phyloP scores from a whole-genome alignment of 2,888 invertebrate species.

The Drosophila kambysellisi region DNA sequence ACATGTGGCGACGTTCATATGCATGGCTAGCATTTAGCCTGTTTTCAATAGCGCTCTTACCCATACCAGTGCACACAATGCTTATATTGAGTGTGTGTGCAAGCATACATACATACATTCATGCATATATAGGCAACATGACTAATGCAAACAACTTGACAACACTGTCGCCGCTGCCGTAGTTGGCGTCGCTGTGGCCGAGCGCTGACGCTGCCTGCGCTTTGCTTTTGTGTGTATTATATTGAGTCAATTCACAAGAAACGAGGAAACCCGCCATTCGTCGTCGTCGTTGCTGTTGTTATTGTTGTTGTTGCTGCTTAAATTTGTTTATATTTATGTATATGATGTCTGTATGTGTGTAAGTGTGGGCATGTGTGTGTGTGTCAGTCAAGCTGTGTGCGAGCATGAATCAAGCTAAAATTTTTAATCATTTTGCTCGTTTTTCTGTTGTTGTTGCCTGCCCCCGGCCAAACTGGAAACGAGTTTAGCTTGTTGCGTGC shows the following conservation, averaged over 20 bases:
- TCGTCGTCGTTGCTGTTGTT: slow-evolving; percentile 44
- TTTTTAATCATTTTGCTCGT: slow-evolving; percentile 73
- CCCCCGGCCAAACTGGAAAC: slow-evolving; percentile 55
- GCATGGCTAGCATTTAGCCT: slow-evolving; percentile 42
- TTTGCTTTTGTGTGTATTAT: slow-evolving; percentile 60
- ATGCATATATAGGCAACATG: slow-evolving; percentile 48
- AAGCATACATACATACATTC: slow-evolving; percentile 13
- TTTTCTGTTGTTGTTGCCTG: slow-evolving; percentile 39
- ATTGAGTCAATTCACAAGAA: slow-evolving; percentile 82
- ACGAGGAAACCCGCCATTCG: slow-evolving; percentile 82
- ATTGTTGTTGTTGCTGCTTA: slow-evolving; percentile 45
- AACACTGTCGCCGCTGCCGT: slow-evolving; percentile 64
- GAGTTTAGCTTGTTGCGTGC: slow-evolving; percentile 74
- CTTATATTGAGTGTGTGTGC: slow-evolving; percentile 1
- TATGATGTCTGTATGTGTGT: slow-evolving; percentile 16
- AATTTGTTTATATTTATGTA: slow-evolving; percentile 54
- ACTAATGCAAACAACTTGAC: slow-evolving; percentile 78
- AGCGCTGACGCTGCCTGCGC: slow-evolving; percentile 52
- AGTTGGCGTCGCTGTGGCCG: slow-evolving; percentile 39
- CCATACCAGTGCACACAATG: slow-evolving; percentile 19
- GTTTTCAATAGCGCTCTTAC: slow-evolving; percentile 41
- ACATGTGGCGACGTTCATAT: slow-evolving; percentile 63
- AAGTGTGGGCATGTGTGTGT: slow-evolving; percentile 19
- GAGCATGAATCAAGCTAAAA: slow-evolving; percentile 76
- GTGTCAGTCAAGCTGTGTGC: slow-evolving; percentile 37